Evolutionary conservation across 2,797 vertebrate species (phyloP), one percentile per base, ranked within the genome.

Genomic region (Neomorphus geoffroyi): DNA sequence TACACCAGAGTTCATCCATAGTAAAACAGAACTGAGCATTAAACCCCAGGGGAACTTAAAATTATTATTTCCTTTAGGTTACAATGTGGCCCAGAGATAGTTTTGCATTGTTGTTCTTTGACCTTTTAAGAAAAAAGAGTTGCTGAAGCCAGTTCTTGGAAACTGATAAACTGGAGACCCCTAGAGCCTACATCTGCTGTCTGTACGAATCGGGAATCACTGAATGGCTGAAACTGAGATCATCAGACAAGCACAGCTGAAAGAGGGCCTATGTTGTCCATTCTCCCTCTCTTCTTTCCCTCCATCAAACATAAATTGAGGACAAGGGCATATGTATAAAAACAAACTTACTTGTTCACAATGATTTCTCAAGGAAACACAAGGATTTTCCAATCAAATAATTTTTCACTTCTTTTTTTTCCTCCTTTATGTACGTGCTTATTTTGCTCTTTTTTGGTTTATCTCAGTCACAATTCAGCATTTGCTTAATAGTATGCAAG

Each of bases 61-160:
- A 92, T 83, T 60, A 58, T 72, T 64, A 60, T 86, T 85, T 93
- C 19, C 33, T 88, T 83, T 78, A 92, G 35, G 69, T 64, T 67
- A 70, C 41, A 48, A 74, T 41, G 28, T 83, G 45, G 50, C 50
- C 23, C 80, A 88, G 75, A 70, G 51, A 53, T 54, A 35, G 23
- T 54, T 92, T 70, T 69, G 77, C 77, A 88, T 82, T 32, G 67
- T 5, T 53, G 41, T 0, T 71, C 18, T 83, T 80, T 83, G 32
- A 86, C 79, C 53, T 80, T 83, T 19, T 2, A 19, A 46, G 19
- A 51, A 46, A 50, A 51, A 77, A 32, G 4, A 14, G 0, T 33
- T 58, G 51, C 50, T 88, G 61, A 61, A 86, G 17, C 18, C 77
- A 67, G 35, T 96, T 91, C 88, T 84, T 92, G 92, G 90, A 93